Evolutionary conservation across 2,888 invertebrate species (phyloP).

Genomic region (Drosophila phalerata): DNA sequence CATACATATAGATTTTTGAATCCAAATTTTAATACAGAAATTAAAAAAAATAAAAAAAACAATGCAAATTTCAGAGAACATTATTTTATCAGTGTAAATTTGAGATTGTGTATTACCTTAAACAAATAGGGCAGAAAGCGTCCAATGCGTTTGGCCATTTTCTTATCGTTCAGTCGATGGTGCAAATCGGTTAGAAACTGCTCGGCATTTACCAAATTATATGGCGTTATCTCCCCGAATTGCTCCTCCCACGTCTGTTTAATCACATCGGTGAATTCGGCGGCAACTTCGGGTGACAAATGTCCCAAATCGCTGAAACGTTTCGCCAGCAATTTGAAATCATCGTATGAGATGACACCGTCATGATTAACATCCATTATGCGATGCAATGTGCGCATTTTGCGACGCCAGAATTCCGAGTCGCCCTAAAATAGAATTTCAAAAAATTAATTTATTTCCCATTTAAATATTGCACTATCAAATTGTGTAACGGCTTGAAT

Average conservation of each 20-base stretch:
- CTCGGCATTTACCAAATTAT: constrained; percentile 93
- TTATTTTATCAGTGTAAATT: neutral
- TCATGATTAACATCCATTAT: constrained; percentile 94
- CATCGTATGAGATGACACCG: constrained; percentile 93
- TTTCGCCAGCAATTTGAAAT: constrained; percentile 91
- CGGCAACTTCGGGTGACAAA: constrained; percentile 88
- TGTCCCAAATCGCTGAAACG: constrained; percentile 92
- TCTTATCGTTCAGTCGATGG: constrained; percentile 91
- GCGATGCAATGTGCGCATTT: constrained; percentile 94
- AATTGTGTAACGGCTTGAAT: constrained; percentile 25
- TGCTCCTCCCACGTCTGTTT: constrained; percentile 94
- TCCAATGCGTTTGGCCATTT: constrained; percentile 90
- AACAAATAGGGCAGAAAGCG: constrained; percentile 93
- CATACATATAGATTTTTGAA: too few relatives aligned
- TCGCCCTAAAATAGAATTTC: constrained; percentile 78
- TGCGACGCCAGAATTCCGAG: constrained; percentile 91
- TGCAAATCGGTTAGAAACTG: constrained; percentile 93
- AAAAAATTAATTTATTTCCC: neutral
- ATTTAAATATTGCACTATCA: neutral
- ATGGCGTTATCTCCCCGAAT: constrained; percentile 93
- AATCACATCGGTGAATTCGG: constrained; percentile 90
- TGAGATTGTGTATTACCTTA: constrained; percentile 87
- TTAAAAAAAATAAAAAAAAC: too few relatives aligned
- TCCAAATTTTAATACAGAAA: too few relatives aligned
- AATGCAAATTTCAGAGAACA: too few relatives aligned